These are phyloP conservation scores for Alces alces DNA, from an alignment of 2,113 vertebrate species.

Conservation along the genomic window DNA sequence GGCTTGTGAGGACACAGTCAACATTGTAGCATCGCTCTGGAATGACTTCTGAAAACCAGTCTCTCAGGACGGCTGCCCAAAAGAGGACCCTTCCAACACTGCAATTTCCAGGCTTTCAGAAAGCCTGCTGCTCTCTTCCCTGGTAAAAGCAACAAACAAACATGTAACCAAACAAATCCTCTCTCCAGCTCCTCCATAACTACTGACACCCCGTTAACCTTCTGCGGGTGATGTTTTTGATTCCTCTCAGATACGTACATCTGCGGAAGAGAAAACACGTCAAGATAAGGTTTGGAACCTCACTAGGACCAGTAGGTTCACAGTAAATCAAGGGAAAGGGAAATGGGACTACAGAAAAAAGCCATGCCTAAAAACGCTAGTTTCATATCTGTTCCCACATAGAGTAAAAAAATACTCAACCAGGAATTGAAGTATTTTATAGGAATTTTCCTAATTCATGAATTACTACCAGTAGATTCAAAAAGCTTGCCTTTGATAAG, in stretches of 20 bases:
- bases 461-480: not conserved
- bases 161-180: not conserved
- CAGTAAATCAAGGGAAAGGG: not conserved
- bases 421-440: not conserved
- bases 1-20: not conserved
- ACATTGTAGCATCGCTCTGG: not conserved
- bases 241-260: not conserved
- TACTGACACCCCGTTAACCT: not conserved
- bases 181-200: not conserved
- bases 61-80: not conserved
- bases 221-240: not conserved
- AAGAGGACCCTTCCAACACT: not conserved
- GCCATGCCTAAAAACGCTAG: rapidly evolving
- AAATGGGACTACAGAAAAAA: not conserved
- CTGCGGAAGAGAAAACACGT: not conserved
- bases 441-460: not conserved
- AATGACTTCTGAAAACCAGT: constrained; percentile 22
- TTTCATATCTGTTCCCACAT: not conserved
- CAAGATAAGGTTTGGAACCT: not conserved
- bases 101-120: not conserved
- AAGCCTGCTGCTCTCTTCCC: not conserved
- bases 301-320: not conserved
- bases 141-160: not conserved
- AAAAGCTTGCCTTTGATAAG: not conserved
- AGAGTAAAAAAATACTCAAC: not conserved